phyloP scores from a whole-genome alignment of 2,797 vertebrate genomes.

The Galago senegalensis region DNA sequence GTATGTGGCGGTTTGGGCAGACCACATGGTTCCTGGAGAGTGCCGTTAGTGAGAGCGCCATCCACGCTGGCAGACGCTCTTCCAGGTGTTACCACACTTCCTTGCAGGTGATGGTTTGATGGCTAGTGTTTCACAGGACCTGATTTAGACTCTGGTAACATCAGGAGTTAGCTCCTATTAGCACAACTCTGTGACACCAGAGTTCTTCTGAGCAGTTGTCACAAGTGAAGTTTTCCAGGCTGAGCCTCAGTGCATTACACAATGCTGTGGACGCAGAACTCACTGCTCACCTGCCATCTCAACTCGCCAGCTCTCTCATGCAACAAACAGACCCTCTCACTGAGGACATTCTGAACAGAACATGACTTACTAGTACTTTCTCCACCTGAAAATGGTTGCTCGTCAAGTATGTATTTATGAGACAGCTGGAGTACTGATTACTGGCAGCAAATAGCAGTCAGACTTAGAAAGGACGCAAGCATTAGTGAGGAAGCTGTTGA shows the following conservation, averaged over 20 bases:
- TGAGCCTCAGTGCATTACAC: slow-evolving; percentile 95
- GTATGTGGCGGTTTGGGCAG: slow-evolving; percentile 95
- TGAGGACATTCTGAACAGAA: slow-evolving; percentile 94
- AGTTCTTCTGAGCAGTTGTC: slow-evolving; percentile 96
- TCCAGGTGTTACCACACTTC: slow-evolving; percentile 94
- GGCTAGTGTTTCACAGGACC: slow-evolving; percentile 94
- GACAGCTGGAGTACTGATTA: slow-evolving; percentile 94
- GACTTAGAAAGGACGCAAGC: slow-evolving; percentile 92
- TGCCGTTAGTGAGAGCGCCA: slow-evolving; percentile 94
- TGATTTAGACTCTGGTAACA: slow-evolving; percentile 94
- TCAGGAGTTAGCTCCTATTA: slow-evolving; percentile 94
- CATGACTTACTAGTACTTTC: slow-evolving; percentile 94
- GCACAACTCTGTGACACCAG: slow-evolving; percentile 94
- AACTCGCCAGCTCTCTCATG: slow-evolving; percentile 95
- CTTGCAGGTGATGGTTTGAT: slow-evolving; percentile 93
- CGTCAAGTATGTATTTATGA: slow-evolving; percentile 96
- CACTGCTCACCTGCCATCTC: slow-evolving; percentile 94
- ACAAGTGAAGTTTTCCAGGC: slow-evolving; percentile 96
- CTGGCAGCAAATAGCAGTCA: slow-evolving; percentile 93
- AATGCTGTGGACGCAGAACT: too few species aligned
- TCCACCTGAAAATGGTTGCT: slow-evolving; percentile 94
- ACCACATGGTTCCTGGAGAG: slow-evolving; percentile 94
- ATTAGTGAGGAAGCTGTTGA: slow-evolving; percentile 94
- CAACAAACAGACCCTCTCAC: slow-evolving; percentile 95
- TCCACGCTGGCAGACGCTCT: slow-evolving; percentile 96